Base-by-base conservation (phyloP, 2,888 invertebrate species). In the Torymus tubicola region DNA sequence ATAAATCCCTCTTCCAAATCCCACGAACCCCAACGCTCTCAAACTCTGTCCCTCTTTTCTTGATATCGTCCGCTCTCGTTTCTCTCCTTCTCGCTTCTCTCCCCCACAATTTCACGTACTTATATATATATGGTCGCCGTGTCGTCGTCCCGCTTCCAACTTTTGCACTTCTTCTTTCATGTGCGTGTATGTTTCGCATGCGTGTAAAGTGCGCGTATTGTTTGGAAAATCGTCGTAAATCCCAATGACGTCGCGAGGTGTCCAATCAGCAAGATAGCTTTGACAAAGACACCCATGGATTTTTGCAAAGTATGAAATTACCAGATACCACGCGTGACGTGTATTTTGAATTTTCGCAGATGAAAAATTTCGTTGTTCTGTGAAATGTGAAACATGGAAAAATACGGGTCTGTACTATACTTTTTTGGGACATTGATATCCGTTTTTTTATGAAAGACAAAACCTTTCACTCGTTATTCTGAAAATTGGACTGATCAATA, bases 151-250 rank as follows among this genome's bases (percentile, higher is more conserved):
- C 24, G 14, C 24, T 61, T 61, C 31, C 52, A 68, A 21, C 68
- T 68, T 55, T 13, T 58, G 57, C 53, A 69, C 42, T 69, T 69
- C 13, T 57, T 10, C 2, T n/a, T 0, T 14, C 18, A 16, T 57
- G 14, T 13, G 14, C 10, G 50, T 42, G 63, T 64, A 42, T 16
- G 13, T 58, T 58, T 58, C 12, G 53, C 53, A 53, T 72, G 72
- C 52, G 64, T 53, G 63, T 61, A 31, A 65, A 74, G 11, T 42
- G 50, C 61, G 16, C 16, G 31, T 0, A 8, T 31, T 3, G 31
- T 31, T 31, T 31, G 13, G 50, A 50, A 52, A 67, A 60, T 75
- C 60, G 74, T 24, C 24, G 67, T 60, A 67, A 75, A 75, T 57
- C 65, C 50, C 52, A 21, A 42, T 16, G 42, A 16, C 50, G 52